These are phyloP conservation scores for Xyrauchen texanus DNA, from an alignment of 2,113 vertebrate species.

Conservation along the genomic window DNA sequence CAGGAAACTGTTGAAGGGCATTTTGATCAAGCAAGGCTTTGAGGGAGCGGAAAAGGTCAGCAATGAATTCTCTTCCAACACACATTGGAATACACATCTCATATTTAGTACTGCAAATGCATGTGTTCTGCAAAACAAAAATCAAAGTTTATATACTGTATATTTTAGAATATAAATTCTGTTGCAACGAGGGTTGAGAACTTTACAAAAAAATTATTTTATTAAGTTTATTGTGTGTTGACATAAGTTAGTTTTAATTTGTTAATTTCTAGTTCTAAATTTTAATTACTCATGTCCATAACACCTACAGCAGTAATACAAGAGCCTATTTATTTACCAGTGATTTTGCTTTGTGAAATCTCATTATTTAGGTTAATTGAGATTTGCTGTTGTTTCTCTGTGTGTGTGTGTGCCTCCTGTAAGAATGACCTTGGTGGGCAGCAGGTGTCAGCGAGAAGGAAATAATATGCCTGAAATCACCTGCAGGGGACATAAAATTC, in stretches of 20 bases:
- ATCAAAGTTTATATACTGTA: not conserved
- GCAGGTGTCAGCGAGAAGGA: constrained; percentile 67
- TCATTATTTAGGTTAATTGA: constrained; percentile 69
- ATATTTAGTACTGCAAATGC: constrained; percentile 31
- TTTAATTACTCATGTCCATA: not conserved
- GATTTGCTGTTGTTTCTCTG: constrained; percentile 46
- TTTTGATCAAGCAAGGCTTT: constrained; percentile 67
- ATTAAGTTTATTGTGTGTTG: constrained; percentile 11
- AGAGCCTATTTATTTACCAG: not conserved
- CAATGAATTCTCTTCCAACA: not conserved
- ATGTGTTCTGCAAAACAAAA: not conserved
- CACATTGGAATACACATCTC: constrained; percentile 53
- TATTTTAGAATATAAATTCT: not conserved
- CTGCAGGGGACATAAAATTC: constrained; percentile 68
- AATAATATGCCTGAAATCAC: constrained; percentile 65
- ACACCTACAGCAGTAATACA: not conserved
- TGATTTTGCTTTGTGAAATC: constrained; percentile 30
- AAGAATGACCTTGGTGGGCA: constrained; percentile 68
- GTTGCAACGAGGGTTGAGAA: not conserved
- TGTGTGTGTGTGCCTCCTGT: constrained; percentile 43
- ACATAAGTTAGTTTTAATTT: not conserved
- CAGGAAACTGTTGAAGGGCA: constrained; percentile 66
- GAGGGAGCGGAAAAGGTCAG: constrained; percentile 72
- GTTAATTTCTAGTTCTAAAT: not conserved
- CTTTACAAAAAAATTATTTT: too few species aligned